Evolutionary conservation across 2,797 vertebrate species (phyloP).

Genomic region (Corythornis leucogaster): DNA sequence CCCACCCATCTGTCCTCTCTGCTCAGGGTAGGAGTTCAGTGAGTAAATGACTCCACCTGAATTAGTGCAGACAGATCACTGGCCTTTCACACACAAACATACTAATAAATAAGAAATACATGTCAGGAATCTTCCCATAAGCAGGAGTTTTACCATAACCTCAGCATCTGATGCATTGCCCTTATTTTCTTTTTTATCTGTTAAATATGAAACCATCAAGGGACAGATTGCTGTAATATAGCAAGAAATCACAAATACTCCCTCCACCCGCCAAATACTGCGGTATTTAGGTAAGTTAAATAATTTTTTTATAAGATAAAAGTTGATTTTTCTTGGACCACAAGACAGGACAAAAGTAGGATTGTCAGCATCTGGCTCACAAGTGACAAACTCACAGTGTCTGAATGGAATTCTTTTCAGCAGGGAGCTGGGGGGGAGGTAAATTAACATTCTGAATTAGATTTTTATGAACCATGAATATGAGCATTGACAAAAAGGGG

Average conservation of each 20-base stretch:
- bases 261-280: fast-evolving
- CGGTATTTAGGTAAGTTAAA: not conserved
- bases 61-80: not conserved
- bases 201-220: not conserved
- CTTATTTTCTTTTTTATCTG: not conserved
- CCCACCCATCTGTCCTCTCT: not conserved
- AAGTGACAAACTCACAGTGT: not conserved
- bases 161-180: not conserved
- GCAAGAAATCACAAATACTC: not conserved
- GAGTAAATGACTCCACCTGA: not conserved
- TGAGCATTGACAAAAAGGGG: not conserved
- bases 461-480: conserved; percentile 34
- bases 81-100: not conserved
- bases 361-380: not conserved
- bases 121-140: not conserved
- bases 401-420: not conserved
- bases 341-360: not conserved
- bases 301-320: not conserved
- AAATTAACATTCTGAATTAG: not conserved
- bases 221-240: not conserved
- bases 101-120: not conserved
- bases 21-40: not conserved
- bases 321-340: conserved; percentile 5
- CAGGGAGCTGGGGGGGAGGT: not conserved
- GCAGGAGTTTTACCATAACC: not conserved